Percentiles rank a stretch among this genome's conserved stretches.
Evolutionary conservation across 2,797 vertebrate genomes (phyloP).

Genomic region (Garrulus glandarius): DNA sequence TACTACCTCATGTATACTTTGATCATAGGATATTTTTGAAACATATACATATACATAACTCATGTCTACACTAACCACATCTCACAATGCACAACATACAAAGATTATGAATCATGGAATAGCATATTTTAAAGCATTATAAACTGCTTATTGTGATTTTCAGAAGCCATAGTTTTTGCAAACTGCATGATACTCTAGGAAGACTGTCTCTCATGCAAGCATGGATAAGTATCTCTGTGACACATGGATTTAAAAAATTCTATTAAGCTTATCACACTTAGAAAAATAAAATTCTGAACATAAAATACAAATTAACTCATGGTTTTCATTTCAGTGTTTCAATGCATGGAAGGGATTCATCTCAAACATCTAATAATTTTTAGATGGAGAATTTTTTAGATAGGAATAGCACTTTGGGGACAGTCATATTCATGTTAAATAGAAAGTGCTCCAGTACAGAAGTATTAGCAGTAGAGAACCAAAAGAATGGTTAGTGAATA

Average conservation of each 20-base stretch:
- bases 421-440: neutral
- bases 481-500: neutral
- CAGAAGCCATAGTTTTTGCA: neutral
- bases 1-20: neutral
- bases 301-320: neutral
- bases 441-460: neutral
- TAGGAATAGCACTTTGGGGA: neutral
- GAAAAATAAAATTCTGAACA: neutral
- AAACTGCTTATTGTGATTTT: neutral
- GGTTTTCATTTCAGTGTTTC: neutral
- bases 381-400: neutral
- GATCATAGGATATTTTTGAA: neutral
- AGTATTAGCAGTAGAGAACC: neutral
- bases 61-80: neutral
- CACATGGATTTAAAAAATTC: neutral
- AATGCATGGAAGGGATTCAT: neutral
- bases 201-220: neutral
- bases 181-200: neutral
- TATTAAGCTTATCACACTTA: neutral
- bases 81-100: neutral
- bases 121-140: neutral
- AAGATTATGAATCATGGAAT: neutral
- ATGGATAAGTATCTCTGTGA: neutral
- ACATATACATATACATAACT: neutral
- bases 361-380: neutral